Percentiles rank a stretch among this genome's conserved stretches.
Conservation (phyloP, 2,113 vertebrate species). For the Forbesichthys agassizii region DNA sequence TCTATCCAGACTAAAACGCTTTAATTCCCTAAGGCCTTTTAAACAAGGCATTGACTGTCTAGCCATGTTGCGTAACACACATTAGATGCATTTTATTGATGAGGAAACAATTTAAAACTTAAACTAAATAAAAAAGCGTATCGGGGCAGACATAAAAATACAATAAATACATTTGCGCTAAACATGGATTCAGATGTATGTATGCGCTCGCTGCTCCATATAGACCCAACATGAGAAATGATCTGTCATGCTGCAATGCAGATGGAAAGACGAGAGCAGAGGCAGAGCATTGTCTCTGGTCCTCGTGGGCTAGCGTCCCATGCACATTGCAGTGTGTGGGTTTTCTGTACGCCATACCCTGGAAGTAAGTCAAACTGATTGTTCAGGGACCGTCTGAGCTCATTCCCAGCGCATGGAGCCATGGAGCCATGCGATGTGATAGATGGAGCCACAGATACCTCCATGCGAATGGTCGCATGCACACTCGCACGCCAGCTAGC, state of each 20-base stretch:
- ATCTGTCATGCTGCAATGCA: constrained; percentile 46
- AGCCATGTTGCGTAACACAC: constrained; percentile 26
- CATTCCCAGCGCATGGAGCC: constrained; percentile 27
- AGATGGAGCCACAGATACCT: background rate
- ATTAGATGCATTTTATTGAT: background rate
- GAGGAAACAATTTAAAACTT: constrained; percentile 9
- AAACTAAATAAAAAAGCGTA: background rate
- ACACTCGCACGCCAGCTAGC: constrained; percentile 11
- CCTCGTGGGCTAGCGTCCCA: constrained; percentile 22
- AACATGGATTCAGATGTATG: constrained; percentile 42
- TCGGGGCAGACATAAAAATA: background rate
- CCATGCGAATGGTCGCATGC: constrained; percentile 9
- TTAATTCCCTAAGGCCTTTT: constrained; percentile 30
- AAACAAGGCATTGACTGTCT: constrained; percentile 32
- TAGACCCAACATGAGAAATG: constrained; percentile 55
- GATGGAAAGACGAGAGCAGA: constrained; percentile 44
- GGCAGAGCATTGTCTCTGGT: constrained; percentile 29
- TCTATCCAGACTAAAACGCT: constrained; percentile 57
- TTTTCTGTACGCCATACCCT: background rate
- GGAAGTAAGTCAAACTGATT: constrained; percentile 12
- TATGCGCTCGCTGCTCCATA: constrained; percentile 31
- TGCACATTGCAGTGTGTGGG: constrained; percentile 13
- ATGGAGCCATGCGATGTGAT: too few species aligned
- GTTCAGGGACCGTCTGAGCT: constrained; percentile 33
- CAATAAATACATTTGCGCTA: background rate